Base-by-base conservation (phyloP, 1,140 invertebrate genomes). In the Pseudomyrmex concolor region DNA sequence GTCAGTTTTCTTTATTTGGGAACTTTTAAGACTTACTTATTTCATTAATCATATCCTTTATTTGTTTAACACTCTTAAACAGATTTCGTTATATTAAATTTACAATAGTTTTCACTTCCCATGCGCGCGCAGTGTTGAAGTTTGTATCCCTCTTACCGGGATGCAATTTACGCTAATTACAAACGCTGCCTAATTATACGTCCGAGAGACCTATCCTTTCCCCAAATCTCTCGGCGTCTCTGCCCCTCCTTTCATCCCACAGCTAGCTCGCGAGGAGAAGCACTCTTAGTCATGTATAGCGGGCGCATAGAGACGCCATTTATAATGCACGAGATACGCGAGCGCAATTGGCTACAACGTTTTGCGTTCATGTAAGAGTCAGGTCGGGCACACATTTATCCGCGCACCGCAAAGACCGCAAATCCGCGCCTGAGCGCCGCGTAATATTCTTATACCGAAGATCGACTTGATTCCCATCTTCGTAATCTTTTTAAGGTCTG, bases 161-260 rank as follows among this genome's bases (percentile, higher is more conserved):
- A 93, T 93, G 94, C 93, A 94, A 94, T 94, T 93, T 93, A 92
- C 91, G 92, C 93, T 94, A 93, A 94, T 94, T 94, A 93, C 92
- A 89, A 92, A 88, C 89, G 90, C 87, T 84, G 91, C 90, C 92
- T 92, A 93, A 94, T 94, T 93, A 92, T 93, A 91, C 84, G 85
- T 88, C 86, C 83, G 86, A n/a, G n/a, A n/a, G n/a, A 88, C 86
- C 87, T 88, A 88, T 88, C 86, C 74, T 91, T 84, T 84, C 89
- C 83, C 76, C 66, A 84, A 84, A 88, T 89, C 89, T 89, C 84
- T 84, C 85, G 15, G 15, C 67, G 43, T n/a, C 67, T 83, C 85
- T 57, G 78, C 78, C 81, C 62, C 67, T 54, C 48, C 55, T 83
- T 77, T 74, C 80, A 54, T 17, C n/a, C 15, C 45, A 48, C 34